Evolutionary conservation across 2,797 vertebrate genomes (phyloP).

Genomic region (Gymnopithys bicolor): DNA sequence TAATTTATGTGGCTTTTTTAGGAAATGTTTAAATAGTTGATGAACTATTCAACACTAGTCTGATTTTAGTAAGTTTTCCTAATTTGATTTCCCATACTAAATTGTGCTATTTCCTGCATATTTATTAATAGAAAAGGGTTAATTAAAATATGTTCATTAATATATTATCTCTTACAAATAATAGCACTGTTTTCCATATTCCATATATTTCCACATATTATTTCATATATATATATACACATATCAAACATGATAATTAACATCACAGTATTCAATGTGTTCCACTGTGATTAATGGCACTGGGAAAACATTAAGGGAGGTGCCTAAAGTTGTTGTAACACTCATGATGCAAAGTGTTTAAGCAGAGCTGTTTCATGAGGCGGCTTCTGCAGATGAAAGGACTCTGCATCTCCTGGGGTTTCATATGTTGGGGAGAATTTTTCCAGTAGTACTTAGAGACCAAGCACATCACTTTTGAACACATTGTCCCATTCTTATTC

Average conservation of each 20-base stretch:
- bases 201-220: background rate
- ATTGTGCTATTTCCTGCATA: slow-evolving; percentile 41
- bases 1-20: slow-evolving; percentile 48
- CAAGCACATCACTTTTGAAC: background rate
- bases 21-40: slow-evolving; percentile 51
- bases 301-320: background rate
- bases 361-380: background rate
- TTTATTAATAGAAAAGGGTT: slow-evolving; percentile 51
- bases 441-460: background rate
- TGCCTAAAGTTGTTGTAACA: background rate
- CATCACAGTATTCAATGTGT: background rate
- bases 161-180: slow-evolving; percentile 24
- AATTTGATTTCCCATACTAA: slow-evolving; percentile 49
- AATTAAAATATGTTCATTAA: slow-evolving; percentile 24
- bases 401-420: background rate
- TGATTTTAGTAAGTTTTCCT: slow-evolving; percentile 67
- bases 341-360: background rate
- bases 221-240: background rate
- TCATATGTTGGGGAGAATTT: background rate
- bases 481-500: background rate
- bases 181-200: background rate
- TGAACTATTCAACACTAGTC: slow-evolving; percentile 68
- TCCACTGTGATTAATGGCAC: background rate
- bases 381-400: background rate
- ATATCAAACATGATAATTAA: background rate